These are phyloP conservation scores for Gambusia yucatana DNA, from an alignment of 2,797 vertebrate genomes.

Conservation along the genomic window DNA sequence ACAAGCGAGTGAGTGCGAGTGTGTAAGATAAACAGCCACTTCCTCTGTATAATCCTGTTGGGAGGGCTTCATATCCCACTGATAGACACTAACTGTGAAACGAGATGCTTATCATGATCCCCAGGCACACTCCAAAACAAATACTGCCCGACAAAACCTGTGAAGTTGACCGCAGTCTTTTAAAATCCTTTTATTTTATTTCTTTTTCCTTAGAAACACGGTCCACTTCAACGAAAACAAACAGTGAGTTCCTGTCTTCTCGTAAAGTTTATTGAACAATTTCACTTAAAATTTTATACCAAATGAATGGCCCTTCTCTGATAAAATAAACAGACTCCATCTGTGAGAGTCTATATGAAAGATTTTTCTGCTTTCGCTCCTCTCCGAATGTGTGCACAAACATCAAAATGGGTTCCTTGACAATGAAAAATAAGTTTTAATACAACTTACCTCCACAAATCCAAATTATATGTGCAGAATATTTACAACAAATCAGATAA, in stretches of 20 bases:
- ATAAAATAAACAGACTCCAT: slow-evolving; percentile 11
- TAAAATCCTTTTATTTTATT: slow-evolving; percentile 16
- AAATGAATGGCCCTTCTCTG: neutral
- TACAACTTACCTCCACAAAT: neutral
- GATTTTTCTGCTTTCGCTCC: neutral
- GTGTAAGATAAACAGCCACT: slow-evolving; percentile 72
- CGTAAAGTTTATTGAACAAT: slow-evolving; percentile 1
- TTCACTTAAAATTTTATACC: neutral
- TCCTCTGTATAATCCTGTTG: slow-evolving; percentile 71
- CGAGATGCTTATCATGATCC: slow-evolving; percentile 71
- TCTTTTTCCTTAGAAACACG: slow-evolving; percentile 16
- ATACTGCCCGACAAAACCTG: slow-evolving; percentile 49
- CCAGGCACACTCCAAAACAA: slow-evolving; percentile 63
- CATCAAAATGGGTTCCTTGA: neutral
- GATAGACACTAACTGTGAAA: slow-evolving; percentile 74
- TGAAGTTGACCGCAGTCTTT: slow-evolving; percentile 16
- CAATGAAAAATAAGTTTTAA: neutral
- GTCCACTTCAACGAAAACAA: slow-evolving; percentile 28
- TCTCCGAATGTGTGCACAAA: neutral
- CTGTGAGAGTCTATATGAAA: neutral
- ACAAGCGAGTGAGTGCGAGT: slow-evolving; percentile 40
- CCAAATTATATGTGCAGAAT: neutral
- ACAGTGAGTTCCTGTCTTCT: slow-evolving; percentile 18
- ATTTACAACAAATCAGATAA: neutral
- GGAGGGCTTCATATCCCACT: slow-evolving; percentile 73